Conservation (phyloP, 2,888 invertebrate genomes). For the Eumacrocentrus americanus region DNA sequence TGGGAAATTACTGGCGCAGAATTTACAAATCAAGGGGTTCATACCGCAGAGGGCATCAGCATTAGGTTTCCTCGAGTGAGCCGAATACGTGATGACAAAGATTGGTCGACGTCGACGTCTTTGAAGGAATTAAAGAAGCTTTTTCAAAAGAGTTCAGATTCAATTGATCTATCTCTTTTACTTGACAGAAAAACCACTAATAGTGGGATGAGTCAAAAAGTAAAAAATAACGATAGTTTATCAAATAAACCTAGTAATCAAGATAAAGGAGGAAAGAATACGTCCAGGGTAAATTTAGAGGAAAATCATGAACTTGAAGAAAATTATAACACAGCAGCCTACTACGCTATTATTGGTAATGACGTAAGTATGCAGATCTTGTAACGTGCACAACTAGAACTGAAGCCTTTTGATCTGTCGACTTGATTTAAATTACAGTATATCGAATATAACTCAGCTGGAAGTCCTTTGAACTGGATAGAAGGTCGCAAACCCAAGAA, state of each 20-base stretch:
- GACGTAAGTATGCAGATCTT: conserved; percentile 40
- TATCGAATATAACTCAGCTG: conserved; percentile 43
- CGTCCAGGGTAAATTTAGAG: no score
- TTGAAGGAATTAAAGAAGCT: conserved; percentile 74
- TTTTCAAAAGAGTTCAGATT: conserved; percentile 64
- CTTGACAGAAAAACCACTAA: conserved; percentile 29
- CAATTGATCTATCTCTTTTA: conserved; percentile 50
- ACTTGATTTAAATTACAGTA: no score
- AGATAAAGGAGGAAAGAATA: no score
- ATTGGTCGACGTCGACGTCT: conserved; percentile 82
- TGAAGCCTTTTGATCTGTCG: no score
- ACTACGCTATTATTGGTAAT: conserved; percentile 43
- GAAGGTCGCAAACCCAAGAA: conserved; percentile 44
- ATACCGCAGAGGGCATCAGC: conserved; percentile 93
- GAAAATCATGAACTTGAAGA: no score
- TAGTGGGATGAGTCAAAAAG: conserved; percentile 9
- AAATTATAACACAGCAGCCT: no score
- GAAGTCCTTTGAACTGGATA: conserved; percentile 50
- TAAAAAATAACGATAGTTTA: neutral
- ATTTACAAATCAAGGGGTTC: conserved; percentile 79
- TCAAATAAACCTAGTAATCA: neutral
- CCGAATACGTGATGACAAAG: conserved; percentile 81
- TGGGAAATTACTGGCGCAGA: conserved; percentile 95
- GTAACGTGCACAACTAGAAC: neutral
- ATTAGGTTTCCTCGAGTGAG: conserved; percentile 92